Percentiles rank a stretch among this genome's conserved stretches.
These are phyloP conservation scores for Hemithea aestivaria DNA, from an alignment of 2,888 invertebrate species.

Conservation along the genomic window DNA sequence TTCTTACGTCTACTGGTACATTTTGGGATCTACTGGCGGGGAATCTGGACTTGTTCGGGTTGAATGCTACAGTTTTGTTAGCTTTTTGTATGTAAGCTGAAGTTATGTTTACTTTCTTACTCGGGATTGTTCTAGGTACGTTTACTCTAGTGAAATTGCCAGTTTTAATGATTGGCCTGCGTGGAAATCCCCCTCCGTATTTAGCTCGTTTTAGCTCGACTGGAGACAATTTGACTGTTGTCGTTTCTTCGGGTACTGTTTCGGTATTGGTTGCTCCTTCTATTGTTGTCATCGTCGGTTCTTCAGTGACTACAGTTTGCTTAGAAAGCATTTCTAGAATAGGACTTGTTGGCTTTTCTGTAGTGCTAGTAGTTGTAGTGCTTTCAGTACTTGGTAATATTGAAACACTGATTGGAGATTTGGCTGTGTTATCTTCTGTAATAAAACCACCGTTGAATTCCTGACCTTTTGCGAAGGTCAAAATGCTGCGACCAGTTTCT, in stretches of 20 bases:
- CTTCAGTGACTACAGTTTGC: slow-evolving; percentile 35
- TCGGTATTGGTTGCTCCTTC: slow-evolving; percentile 42
- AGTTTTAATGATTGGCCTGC: slow-evolving; percentile 56
- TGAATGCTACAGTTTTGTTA: slow-evolving; percentile 59
- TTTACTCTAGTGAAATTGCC: slow-evolving; percentile 51
- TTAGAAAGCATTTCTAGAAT: slow-evolving; percentile 35
- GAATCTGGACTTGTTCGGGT: slow-evolving; percentile 56
- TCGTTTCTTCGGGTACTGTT: slow-evolving; percentile 49
- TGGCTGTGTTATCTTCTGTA: slow-evolving; percentile 41
- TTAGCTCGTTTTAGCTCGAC: slow-evolving; percentile 59
- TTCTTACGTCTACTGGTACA: slow-evolving; percentile 63
- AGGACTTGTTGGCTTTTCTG: slow-evolving; percentile 31
- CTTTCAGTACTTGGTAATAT: slow-evolving; percentile 36
- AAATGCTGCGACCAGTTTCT: slow-evolving; percentile 52
- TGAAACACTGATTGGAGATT: slow-evolving; percentile 51
- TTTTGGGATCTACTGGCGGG: slow-evolving; percentile 60
- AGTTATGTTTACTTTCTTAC: slow-evolving; percentile 52
- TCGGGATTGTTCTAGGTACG: slow-evolving; percentile 18
- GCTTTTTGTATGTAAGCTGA: slow-evolving; percentile 46
- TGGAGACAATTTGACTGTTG: slow-evolving; percentile 50
- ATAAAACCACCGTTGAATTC: slow-evolving; percentile 55
- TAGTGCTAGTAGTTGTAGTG: slow-evolving; percentile 27
- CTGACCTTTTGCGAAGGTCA: slow-evolving; percentile 64
- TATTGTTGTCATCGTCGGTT: slow-evolving; percentile 32
- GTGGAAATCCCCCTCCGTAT: slow-evolving; percentile 58